Conservation (phyloP, 1,140 invertebrate species). For the Ectropis grisescens region DNA sequence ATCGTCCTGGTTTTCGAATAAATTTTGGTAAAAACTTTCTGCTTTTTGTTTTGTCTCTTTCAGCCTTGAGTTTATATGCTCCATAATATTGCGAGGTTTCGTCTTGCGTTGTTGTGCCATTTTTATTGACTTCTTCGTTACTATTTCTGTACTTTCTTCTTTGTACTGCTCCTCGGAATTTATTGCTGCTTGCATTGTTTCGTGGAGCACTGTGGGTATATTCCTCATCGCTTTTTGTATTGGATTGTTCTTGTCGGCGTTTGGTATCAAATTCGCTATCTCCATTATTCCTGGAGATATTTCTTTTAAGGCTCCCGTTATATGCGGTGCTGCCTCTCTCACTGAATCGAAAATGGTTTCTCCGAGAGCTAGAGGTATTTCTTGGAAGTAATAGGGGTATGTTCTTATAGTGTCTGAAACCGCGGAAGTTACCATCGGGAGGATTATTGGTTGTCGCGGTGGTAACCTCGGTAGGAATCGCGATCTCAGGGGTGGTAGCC, state of each 20-base stretch:
- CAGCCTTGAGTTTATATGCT: slow-evolving; percentile 42
- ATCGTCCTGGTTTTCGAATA: slow-evolving; percentile 48
- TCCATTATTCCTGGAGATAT: slow-evolving; percentile 57
- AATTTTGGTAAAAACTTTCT: slow-evolving; percentile 39
- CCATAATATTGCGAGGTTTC: slow-evolving; percentile 34
- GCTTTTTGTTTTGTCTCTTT: slow-evolving; percentile 49
- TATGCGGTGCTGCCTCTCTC: slow-evolving; percentile 50
- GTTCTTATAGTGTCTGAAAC: slow-evolving; percentile 55
- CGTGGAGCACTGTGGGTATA: slow-evolving; percentile 47
- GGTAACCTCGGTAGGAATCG: slow-evolving; percentile 33
- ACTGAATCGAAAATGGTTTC: slow-evolving; percentile 57
- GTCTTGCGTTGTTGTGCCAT: slow-evolving; percentile 8
- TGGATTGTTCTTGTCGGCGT: slow-evolving; percentile 27
- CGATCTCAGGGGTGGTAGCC: slow-evolving; percentile 30
- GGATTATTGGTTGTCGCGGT: slow-evolving; percentile 41
- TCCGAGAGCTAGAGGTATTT: slow-evolving; percentile 54
- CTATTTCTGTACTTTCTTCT: background rate
- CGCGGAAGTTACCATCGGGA: slow-evolving; percentile 49
- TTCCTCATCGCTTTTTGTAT: slow-evolving; percentile 45
- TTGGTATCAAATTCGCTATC: slow-evolving; percentile 49
- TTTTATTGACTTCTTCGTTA: background rate
- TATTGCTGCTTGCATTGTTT: slow-evolving; percentile 44
- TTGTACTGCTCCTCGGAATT: slow-evolving; percentile 21
- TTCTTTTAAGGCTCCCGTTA: slow-evolving; percentile 49
- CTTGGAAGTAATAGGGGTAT: slow-evolving; percentile 58